Evolutionary conservation across 2,888 invertebrate genomes (phyloP).

Genomic region (Agrochola macilenta): DNA sequence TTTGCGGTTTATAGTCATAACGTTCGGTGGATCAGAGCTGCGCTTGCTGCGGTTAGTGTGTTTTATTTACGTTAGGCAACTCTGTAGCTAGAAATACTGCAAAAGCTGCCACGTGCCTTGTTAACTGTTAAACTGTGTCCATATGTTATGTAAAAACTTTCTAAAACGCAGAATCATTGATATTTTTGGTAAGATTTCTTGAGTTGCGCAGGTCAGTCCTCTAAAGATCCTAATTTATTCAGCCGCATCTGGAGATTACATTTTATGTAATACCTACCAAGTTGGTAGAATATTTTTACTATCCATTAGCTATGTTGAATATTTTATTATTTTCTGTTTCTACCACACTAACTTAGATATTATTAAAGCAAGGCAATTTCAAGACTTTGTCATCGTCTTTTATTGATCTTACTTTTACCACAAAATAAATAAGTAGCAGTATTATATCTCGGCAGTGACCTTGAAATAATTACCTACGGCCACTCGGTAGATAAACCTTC

Average conservation of each 20-base stretch:
- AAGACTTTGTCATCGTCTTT: background rate
- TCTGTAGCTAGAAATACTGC: background rate
- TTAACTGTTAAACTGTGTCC: background rate
- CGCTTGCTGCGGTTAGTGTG: constrained; percentile 16
- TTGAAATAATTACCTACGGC: no score
- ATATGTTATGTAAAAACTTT: background rate
- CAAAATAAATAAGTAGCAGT: no score
- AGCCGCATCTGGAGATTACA: constrained; percentile 11
- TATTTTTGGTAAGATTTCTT: background rate
- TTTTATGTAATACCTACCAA: constrained; percentile 2
- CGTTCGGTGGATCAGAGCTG: background rate
- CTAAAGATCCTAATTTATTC: constrained; percentile 20
- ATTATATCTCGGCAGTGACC: no score
- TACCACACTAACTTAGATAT: background rate
- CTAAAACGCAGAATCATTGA: no score
- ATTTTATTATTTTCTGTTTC: constrained; percentile 27
- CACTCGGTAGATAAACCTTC: no score
- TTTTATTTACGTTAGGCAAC: constrained; percentile 7
- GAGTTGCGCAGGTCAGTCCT: background rate
- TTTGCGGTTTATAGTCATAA: constrained; percentile 26
- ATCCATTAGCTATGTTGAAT: constrained; percentile 37
- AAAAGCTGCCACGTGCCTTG: background rate
- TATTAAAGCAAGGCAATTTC: background rate
- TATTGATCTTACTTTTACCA: background rate
- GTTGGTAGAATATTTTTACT: constrained; percentile 6